These are phyloP conservation scores for Ailuropoda melanoleuca DNA, from an alignment of 2,113 vertebrate genomes.

Conservation along the genomic window DNA sequence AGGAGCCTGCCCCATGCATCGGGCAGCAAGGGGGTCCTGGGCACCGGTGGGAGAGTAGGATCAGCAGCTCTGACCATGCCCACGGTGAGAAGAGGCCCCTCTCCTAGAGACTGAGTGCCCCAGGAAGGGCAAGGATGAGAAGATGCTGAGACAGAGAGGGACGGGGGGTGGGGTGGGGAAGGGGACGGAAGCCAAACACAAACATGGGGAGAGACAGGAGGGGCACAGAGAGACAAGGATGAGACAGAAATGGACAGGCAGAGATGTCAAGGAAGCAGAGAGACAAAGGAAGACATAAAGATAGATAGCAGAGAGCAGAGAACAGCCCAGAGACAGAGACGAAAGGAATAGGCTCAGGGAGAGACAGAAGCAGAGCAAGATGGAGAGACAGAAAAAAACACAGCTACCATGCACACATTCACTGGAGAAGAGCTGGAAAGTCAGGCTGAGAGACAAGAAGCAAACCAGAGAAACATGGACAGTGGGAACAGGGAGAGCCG, in stretches of 20 bases:
- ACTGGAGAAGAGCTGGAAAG: no score
- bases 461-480: background rate
- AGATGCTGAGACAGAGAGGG: background rate
- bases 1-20: rapidly evolving
- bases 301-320: background rate
- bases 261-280: background rate
- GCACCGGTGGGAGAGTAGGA: rapidly evolving
- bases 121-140: background rate
- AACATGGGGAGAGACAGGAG: background rate
- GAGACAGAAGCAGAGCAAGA: background rate
- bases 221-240: background rate
- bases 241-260: background rate
- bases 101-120: no score
- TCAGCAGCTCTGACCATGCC: no score
- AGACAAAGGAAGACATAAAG: background rate
- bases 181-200: rapidly evolving
- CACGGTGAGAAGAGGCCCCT: background rate
- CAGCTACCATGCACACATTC: background rate
- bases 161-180: no score
- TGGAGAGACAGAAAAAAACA: background rate
- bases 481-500: background rate
- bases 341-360: background rate
- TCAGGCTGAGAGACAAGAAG: background rate
- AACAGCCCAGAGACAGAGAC: background rate
- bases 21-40: background rate